A percentile compares a stretch with the other conserved stretches of the same genome.
phyloP scores from a whole-genome alignment of 2,113 vertebrate species.

The Coregonus clupeaformis region DNA sequence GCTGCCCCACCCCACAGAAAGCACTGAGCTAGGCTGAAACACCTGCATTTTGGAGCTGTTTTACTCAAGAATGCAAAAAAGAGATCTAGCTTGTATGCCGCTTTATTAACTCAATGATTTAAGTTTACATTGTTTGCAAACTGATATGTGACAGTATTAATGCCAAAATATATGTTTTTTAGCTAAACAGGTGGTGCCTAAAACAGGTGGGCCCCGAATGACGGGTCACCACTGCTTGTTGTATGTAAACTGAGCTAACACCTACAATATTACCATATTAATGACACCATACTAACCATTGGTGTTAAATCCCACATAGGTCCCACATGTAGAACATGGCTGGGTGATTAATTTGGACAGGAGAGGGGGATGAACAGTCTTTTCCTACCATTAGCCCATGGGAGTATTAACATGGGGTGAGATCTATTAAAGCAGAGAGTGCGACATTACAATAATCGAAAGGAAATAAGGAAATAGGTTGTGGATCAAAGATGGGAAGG shows the following conservation, averaged over 20 bases:
- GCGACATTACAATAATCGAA: slow-evolving; percentile 43
- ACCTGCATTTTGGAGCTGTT: too few relatives aligned
- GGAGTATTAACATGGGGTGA: slow-evolving; percentile 53
- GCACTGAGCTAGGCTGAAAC: too few relatives aligned
- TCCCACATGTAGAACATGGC: slow-evolving; percentile 34
- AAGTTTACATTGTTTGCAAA: too few relatives aligned
- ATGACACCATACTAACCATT: background rate
- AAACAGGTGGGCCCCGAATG: too few relatives aligned
- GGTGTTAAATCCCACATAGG: slow-evolving; percentile 12
- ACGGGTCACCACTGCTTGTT: too few relatives aligned
- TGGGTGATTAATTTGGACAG: slow-evolving; percentile 58
- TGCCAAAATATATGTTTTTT: too few relatives aligned
- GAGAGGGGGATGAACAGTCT: slow-evolving; percentile 47
- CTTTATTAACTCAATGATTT: too few relatives aligned
- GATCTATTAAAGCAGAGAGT: slow-evolving; percentile 46
- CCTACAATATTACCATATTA: background rate
- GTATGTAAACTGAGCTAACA: background rate
- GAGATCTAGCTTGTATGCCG: too few relatives aligned
- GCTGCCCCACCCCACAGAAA: too few relatives aligned
- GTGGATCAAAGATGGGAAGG: slow-evolving; percentile 51
- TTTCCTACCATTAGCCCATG: slow-evolving; percentile 53
- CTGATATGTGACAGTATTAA: too few relatives aligned
- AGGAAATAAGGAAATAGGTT: slow-evolving; percentile 51
- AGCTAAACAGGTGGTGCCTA: too few relatives aligned
- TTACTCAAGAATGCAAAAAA: too few relatives aligned